These are phyloP conservation scores for Phataginus tetradactyla DNA, from an alignment of 2,797 vertebrate genomes.

Conservation along the genomic window DNA sequence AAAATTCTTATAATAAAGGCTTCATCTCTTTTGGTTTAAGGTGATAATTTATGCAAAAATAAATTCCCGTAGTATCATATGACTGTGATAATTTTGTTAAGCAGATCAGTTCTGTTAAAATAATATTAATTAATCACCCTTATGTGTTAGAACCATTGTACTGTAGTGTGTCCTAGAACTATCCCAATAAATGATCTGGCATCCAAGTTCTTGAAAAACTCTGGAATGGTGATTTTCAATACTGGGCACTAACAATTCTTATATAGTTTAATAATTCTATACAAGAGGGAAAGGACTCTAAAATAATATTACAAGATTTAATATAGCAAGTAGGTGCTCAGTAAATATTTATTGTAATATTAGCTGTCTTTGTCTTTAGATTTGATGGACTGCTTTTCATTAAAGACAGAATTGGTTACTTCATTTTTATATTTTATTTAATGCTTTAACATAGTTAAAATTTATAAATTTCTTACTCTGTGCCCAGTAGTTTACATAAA, in stretches of 20 bases:
- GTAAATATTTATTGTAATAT: constrained; percentile 6
- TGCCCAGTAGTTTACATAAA: constrained; percentile 4
- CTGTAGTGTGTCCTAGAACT: neutral
- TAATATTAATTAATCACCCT: neutral
- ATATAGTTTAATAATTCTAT: neutral
- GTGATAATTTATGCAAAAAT: constrained; percentile 28
- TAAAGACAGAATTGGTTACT: neutral
- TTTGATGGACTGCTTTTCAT: constrained; percentile 13
- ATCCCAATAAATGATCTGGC: neutral
- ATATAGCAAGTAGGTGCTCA: neutral
- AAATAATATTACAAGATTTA: neutral
- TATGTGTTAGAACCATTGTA: neutral
- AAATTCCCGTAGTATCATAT: neutral
- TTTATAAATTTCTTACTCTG: neutral
- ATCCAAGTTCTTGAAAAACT: neutral
- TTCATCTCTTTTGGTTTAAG: neutral
- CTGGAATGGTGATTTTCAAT: neutral
- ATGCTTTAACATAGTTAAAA: neutral
- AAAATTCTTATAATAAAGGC: neutral
- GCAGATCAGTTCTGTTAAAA: constrained; percentile 10
- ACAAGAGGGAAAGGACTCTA: neutral
- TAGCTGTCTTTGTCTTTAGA: constrained; percentile 26
- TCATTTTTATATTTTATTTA: neutral
- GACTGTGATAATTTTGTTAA: neutral
- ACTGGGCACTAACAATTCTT: neutral